These are phyloP conservation scores for Folsomia manolachei DNA, from an alignment of 2,888 invertebrate species.

Conservation along the genomic window DNA sequence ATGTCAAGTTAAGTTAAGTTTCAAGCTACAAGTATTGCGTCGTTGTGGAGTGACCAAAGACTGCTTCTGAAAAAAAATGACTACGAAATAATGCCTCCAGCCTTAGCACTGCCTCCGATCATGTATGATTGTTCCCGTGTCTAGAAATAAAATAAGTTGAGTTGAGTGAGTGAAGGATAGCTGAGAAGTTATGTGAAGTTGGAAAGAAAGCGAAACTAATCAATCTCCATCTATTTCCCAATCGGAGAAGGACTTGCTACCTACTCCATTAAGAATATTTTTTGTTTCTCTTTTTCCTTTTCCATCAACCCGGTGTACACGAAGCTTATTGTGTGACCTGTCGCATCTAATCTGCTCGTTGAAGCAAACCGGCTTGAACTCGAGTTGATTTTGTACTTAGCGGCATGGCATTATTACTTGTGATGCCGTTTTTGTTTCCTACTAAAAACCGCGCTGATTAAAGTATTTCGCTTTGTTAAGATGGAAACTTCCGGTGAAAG, in stretches of 20 bases:
- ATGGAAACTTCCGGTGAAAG: neutral
- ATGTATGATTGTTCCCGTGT: neutral
- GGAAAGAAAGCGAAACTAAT: constrained; percentile 25
- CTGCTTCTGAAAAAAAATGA: too few species aligned
- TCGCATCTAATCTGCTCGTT: neutral
- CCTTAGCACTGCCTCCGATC: neutral
- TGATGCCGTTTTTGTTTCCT: too few species aligned
- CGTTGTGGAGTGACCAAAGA: neutral
- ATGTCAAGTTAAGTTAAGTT: constrained; percentile 16
- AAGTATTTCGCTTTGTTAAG: neutral
- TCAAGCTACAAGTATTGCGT: too few species aligned
- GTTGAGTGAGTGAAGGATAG: neutral
- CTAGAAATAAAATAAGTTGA: neutral
- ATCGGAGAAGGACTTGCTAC: constrained; percentile 27
- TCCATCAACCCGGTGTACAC: neutral
- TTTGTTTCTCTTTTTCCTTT: constrained; percentile 9
- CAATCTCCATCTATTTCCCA: constrained; percentile 38
- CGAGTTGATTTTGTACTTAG: neutral
- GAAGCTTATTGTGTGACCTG: neutral
- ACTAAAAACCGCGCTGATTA: neutral
- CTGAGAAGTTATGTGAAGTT: neutral
- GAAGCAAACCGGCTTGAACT: too few species aligned
- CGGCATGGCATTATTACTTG: neutral
- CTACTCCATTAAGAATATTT: constrained; percentile 32
- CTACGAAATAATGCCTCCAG: neutral